A percentile compares a stretch with the other conserved stretches of the same genome.
Conservation (phyloP, 2,888 invertebrate species). For the Heliconius ethilla region DNA sequence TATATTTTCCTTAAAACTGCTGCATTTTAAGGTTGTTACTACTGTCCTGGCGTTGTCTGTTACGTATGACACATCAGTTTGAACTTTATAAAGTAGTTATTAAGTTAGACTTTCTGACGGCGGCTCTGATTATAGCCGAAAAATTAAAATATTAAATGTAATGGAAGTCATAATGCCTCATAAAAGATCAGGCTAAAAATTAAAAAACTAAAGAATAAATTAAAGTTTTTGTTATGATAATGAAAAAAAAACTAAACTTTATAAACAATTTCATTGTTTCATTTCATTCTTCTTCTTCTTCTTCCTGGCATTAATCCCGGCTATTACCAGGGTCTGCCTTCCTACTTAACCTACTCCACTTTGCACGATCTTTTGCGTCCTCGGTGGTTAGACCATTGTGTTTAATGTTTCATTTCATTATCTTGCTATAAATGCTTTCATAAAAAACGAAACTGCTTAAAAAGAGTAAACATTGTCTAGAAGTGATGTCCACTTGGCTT, state of each 20-base stretch:
- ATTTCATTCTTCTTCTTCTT: no score
- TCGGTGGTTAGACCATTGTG: no score
- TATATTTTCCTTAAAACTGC: neutral
- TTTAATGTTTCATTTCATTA: slow-evolving; percentile 1
- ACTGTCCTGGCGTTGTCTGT: neutral
- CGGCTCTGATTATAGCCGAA: no score
- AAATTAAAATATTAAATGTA: no score
- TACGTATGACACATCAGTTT: neutral
- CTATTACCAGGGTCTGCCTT: no score
- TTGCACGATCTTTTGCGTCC: no score
- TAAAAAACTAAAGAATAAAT: no score
- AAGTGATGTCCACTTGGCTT: no score
- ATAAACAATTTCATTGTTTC: neutral
- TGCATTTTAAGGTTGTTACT: neutral
- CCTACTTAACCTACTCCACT: no score
- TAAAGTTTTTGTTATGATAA: neutral
- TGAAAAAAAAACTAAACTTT: neutral
- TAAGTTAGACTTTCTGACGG: no score
- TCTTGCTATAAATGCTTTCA: neutral
- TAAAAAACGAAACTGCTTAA: neutral
- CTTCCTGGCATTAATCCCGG: no score
- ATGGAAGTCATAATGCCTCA: neutral
- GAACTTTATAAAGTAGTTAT: neutral
- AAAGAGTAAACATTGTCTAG: neutral
- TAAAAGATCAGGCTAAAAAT: neutral